phyloP scores from a whole-genome alignment of 64 coral and sea anemone genomes.

The Actinia equina region DNA sequence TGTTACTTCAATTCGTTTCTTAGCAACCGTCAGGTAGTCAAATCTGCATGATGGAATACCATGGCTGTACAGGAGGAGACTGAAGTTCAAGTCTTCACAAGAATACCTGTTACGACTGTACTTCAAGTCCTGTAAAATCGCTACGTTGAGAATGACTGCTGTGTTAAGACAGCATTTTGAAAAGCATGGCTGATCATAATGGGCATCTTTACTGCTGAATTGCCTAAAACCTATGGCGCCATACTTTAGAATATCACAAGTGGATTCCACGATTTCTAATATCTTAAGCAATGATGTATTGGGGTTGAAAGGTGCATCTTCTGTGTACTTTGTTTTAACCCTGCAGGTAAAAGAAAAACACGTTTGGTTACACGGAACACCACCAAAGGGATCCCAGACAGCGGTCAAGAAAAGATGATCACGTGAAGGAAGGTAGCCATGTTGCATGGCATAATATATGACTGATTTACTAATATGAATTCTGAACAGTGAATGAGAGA shows the following conservation, averaged over 20 bases:
- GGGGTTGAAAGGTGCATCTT: neutral
- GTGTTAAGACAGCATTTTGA: slow-evolving; percentile 34
- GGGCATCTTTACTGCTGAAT: slow-evolving; percentile 56
- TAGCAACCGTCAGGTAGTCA: slow-evolving; percentile 66
- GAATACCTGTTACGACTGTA: slow-evolving; percentile 57
- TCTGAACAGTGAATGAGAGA: neutral
- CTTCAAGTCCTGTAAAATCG: slow-evolving; percentile 3
- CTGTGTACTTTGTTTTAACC: neutral
- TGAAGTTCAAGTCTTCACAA: slow-evolving; percentile 83
- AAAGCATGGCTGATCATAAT: slow-evolving; percentile 51
- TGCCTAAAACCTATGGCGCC: slow-evolving; percentile 64
- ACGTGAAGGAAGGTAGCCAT: too few species aligned
- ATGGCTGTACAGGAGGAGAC: slow-evolving; percentile 29
- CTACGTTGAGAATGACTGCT: slow-evolving; percentile 42
- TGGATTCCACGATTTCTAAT: slow-evolving; percentile 55
- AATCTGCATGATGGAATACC: slow-evolving; percentile 63
- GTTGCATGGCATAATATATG: too few species aligned
- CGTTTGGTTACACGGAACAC: too few species aligned
- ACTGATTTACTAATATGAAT: too few species aligned
- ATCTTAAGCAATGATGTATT: slow-evolving; percentile 60
- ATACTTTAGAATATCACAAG: slow-evolving; percentile 44
- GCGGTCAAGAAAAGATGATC: too few species aligned
- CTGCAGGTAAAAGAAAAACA: neutral
- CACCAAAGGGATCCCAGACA: too few species aligned
- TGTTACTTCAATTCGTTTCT: slow-evolving; percentile 69